Percentiles rank a stretch among this genome's conserved stretches.
Evolutionary conservation across 2,888 invertebrate genomes (phyloP).

Genomic region (Drosophila siamana): DNA sequence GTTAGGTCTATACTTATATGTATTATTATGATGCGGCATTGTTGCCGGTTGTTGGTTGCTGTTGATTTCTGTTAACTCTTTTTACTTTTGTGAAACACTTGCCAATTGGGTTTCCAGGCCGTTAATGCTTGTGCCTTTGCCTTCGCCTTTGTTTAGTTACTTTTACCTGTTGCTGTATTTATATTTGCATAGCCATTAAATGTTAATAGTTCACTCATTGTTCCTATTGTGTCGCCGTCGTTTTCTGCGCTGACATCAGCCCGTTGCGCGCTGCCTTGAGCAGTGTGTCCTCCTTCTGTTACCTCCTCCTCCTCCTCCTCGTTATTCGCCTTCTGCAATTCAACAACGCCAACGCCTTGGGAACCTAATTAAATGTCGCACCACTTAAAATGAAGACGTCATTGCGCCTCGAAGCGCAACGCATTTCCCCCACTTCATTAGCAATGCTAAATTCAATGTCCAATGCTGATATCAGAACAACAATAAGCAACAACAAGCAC

Average conservation of each 20-base stretch:
- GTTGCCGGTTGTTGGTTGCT: too few relatives aligned
- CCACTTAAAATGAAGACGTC: slow-evolving; percentile 41
- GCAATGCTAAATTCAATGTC: slow-evolving; percentile 43
- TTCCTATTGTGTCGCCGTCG: slow-evolving; percentile 13
- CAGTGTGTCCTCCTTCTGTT: not conserved
- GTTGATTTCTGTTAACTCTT: slow-evolving; percentile 39
- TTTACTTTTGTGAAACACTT: slow-evolving; percentile 53
- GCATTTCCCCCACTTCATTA: slow-evolving; percentile 45
- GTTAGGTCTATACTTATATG: slow-evolving; percentile 48
- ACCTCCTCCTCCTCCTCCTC: not conserved
- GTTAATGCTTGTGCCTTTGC: slow-evolving; percentile 57
- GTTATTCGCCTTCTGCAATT: not conserved
- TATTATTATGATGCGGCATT: slow-evolving; percentile 20
- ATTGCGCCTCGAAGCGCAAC: slow-evolving; percentile 20
- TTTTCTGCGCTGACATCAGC: slow-evolving; percentile 59
- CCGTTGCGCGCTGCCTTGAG: slow-evolving; percentile 39
- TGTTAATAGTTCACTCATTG: slow-evolving; percentile 63
- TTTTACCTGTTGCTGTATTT: slow-evolving; percentile 33
- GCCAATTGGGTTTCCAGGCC: slow-evolving; percentile 61
- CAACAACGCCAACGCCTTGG: not conserved
- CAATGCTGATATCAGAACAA: slow-evolving; percentile 48
- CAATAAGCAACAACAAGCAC: slow-evolving; percentile 10
- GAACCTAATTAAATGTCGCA: slow-evolving; percentile 62
- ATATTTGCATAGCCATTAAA: slow-evolving; percentile 74
- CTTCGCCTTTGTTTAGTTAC: slow-evolving; percentile 67